A percentile compares a stretch with the other conserved stretches of the same genome.
phyloP scores from a whole-genome alignment of 2,888 invertebrate genomes.

The Bursaphelenchus okinawaensis region DNA sequence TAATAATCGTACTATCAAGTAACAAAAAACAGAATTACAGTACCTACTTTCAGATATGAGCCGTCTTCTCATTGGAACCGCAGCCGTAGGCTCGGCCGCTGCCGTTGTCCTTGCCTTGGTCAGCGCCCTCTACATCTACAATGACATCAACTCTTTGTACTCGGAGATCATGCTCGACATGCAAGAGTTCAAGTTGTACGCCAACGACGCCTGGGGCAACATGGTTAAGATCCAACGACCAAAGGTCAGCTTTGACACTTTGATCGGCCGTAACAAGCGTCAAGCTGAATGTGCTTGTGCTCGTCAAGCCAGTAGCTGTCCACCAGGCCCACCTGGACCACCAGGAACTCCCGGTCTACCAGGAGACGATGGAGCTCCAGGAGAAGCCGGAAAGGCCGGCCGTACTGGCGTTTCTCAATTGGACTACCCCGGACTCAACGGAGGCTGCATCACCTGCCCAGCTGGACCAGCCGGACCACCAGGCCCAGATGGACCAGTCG shows the following conservation, averaged over 20 bases:
- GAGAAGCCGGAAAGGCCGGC: slow-evolving; percentile 15
- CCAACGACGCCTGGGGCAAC: slow-evolving; percentile 29
- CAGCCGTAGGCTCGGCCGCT: background rate
- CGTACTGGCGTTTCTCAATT: background rate
- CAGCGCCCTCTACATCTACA: background rate
- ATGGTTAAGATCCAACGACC: slow-evolving; percentile 16
- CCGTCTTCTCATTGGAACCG: background rate
- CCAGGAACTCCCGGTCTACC: slow-evolving; percentile 32
- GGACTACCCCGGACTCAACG: background rate
- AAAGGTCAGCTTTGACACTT: background rate
- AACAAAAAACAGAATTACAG: no score
- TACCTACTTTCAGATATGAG: no score
- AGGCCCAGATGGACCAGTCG: slow-evolving; percentile 36
- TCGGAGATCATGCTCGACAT: slow-evolving; percentile 32
- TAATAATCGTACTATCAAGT: no score
- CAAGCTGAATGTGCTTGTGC: background rate
- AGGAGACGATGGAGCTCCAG: slow-evolving; percentile 17
- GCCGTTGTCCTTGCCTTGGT: background rate
- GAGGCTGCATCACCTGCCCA: slow-evolving; percentile 36
- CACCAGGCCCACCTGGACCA: background rate
- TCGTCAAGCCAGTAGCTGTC: background rate
- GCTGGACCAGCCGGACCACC: slow-evolving; percentile 43
- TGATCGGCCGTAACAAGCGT: background rate
- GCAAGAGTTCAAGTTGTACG: slow-evolving; percentile 28
- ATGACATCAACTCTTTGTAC: slow-evolving; percentile 34